Base-by-base conservation (phyloP, 2,113 vertebrate genomes). In the Coryphaenoides rupestris region DNA sequence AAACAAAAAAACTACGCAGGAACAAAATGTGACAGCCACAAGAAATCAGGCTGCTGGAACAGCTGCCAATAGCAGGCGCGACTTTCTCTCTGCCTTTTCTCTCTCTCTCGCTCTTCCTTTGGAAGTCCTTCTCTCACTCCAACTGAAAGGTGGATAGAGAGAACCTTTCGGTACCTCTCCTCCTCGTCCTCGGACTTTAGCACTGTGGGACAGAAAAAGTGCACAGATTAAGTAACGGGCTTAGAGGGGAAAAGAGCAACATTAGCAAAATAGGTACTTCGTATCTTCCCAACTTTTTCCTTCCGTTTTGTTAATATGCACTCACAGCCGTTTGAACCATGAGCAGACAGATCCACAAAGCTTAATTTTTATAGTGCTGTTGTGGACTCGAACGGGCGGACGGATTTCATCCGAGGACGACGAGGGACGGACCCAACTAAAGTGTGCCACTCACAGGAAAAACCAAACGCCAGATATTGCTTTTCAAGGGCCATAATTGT, bases 41-140 rank as follows among this genome's bases (percentile, higher is more conserved):
- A 77, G 68, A 66, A 78, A 82, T 77, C 66, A 47, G 86, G 83
- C 87, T 81, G 85, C 84, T 85, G 82, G 80, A 85, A 80, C 85
- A 87, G 87, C 84, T 84, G 87, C 80, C 85, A 75, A 75, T 78
- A 87, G 87, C 86, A 89, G 85, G 86, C 58, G 67, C 76, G 65
- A 87, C 79, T 69, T 70, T 72, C 73, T 58, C 74, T 83, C 72
- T 72, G 74, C 72, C 70, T 76, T 75, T 78, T 74, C 73, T 72
- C 71, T 72, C 72, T 65, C 63, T 65, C 63, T 55, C 64, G 59
- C 72, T 65, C 72, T 57, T 69, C 49, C 55, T 77, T 62, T 47
- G 79, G 70, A 69, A 61, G 76, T 68, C 68, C 72, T 75, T 76
- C 73, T 81, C 74, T 81, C 63, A 46, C 84, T 86, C 84, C 79